Evolutionary conservation across 2,113 vertebrate species (phyloP).

Genomic region (Oncorhynchus gorbuscha): DNA sequence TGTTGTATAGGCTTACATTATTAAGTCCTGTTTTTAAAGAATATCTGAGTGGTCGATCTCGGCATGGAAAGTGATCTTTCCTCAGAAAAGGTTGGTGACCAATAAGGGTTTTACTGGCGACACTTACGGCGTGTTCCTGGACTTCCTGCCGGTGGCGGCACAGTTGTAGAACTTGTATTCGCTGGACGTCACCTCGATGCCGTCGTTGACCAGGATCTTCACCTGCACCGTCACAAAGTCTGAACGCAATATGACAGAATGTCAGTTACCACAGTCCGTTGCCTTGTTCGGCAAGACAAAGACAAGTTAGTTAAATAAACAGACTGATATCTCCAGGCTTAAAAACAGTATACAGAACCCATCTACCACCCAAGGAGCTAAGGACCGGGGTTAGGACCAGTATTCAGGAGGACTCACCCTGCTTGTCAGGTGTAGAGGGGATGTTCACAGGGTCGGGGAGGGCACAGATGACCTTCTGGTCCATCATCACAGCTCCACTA

Average conservation of each 20-base stretch:
- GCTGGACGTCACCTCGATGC: constrained; percentile 77
- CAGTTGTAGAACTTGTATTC: constrained; percentile 92
- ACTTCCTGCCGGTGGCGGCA: constrained; percentile 79
- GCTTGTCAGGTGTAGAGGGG: constrained; percentile 55
- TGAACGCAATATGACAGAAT: constrained; percentile 40
- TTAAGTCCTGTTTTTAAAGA: no score
- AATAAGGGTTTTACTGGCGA: background rate
- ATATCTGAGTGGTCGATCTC: no score
- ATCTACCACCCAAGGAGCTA: no score
- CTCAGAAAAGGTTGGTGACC: no score
- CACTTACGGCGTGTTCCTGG: constrained; percentile 88
- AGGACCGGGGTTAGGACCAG: no score
- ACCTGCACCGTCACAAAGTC: constrained; percentile 84
- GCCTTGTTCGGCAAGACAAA: no score
- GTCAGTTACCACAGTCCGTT: background rate
- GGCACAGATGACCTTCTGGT: constrained; percentile 48
- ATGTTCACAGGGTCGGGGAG: constrained; percentile 56
- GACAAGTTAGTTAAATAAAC: no score
- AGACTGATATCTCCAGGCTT: no score
- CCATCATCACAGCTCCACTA: background rate
- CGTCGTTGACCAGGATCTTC: constrained; percentile 58
- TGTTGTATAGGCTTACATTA: no score
- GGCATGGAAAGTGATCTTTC: no score
- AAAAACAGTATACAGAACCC: no score
- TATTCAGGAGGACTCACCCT: constrained; percentile 52